Evolutionary conservation across 2,797 vertebrate species (phyloP).

Genomic region (Ciconia nigra): DNA sequence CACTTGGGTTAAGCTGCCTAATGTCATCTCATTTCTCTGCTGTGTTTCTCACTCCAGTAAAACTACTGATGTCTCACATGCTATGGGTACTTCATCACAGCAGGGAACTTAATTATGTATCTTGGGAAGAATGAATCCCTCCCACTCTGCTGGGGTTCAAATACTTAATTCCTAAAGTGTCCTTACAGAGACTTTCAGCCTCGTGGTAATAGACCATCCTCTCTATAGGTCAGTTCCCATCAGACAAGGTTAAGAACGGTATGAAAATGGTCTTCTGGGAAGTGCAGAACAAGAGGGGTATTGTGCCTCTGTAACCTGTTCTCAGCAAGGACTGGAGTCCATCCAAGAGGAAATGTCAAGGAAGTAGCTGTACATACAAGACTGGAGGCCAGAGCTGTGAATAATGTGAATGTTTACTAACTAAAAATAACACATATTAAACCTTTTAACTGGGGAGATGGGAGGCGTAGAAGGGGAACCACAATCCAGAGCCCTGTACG

Average conservation of each 20-base stretch:
- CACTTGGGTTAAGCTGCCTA: not conserved
- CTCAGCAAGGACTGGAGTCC: not conserved
- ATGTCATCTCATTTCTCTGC: not conserved
- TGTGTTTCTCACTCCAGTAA: not conserved
- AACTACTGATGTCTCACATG: not conserved
- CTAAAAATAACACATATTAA: not conserved
- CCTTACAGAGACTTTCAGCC: not conserved
- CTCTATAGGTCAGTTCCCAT: not conserved
- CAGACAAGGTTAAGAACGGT: not conserved
- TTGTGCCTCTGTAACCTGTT: not conserved
- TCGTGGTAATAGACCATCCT: not conserved
- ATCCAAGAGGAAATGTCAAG: conserved; percentile 12
- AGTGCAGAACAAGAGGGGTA: not conserved
- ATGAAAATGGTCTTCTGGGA: not conserved
- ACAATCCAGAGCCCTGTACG: not conserved
- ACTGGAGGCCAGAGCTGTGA: not conserved
- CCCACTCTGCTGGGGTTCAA: not conserved
- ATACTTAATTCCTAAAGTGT: not conserved
- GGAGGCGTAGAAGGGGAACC: not conserved
- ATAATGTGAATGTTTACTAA: not conserved
- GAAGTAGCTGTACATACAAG: not conserved
- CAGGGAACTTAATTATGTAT: not conserved
- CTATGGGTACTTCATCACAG: not conserved
- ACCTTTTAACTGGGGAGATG: not conserved
- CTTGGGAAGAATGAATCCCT: not conserved